These are phyloP conservation scores for Hoplias malabaricus DNA, from an alignment of 2,113 vertebrate species.

Conservation along the genomic window DNA sequence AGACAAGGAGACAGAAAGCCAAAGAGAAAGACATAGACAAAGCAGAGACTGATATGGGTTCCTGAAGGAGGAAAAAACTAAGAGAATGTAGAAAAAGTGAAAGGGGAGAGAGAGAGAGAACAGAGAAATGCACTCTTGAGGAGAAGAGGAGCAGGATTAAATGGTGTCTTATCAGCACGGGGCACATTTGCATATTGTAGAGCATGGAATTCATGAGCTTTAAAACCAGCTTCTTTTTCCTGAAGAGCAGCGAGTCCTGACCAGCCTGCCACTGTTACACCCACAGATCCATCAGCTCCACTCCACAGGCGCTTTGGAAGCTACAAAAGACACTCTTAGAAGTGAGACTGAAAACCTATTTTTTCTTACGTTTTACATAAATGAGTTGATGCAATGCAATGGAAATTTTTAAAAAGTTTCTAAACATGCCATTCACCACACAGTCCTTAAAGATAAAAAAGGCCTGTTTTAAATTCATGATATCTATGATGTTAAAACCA, in stretches of 20 bases:
- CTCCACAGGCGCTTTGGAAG: background rate
- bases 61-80: background rate
- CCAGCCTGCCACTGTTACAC: constrained; percentile 66
- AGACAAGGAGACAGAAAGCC: constrained; percentile 28
- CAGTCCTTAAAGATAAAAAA: background rate
- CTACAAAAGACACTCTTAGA: background rate
- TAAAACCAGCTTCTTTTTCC: constrained; percentile 71
- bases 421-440: background rate
- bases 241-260: constrained; percentile 67
- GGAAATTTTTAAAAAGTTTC: background rate
- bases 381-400: too few relatives aligned
- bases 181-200: constrained; percentile 76
- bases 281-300: constrained; percentile 54
- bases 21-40: constrained; percentile 26
- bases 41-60: constrained; percentile 41
- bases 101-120: constrained; percentile 37
- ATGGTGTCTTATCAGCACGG: constrained; percentile 73
- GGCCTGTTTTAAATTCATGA: background rate
- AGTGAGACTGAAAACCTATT: background rate
- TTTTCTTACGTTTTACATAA: too few relatives aligned
- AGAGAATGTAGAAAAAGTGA: constrained; percentile 23
- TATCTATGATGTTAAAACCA: background rate
- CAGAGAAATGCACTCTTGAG: constrained; percentile 53
- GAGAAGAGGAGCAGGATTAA: constrained; percentile 72
- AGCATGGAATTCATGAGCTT: constrained; percentile 71